phyloP scores from a whole-genome alignment of 2,113 vertebrate species.

The Melanocharis versteri region DNA sequence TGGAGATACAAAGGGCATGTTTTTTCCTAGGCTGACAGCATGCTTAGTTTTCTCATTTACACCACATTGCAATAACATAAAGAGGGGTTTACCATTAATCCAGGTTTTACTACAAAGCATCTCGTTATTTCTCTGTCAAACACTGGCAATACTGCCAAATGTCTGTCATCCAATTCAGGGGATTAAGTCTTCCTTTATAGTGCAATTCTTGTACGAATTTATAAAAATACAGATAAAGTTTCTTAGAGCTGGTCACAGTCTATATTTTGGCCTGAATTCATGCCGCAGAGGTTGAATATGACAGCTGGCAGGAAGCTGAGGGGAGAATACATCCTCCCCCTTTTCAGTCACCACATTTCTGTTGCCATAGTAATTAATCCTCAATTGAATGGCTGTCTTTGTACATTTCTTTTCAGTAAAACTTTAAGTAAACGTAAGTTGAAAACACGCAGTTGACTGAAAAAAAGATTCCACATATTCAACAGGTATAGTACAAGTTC shows the following conservation, averaged over 20 bases:
- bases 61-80: slow-evolving; percentile 79
- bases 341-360: slow-evolving; percentile 71
- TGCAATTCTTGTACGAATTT: slow-evolving; percentile 77
- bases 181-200: slow-evolving; percentile 81
- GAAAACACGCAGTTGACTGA: slow-evolving; percentile 68
- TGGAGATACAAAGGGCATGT: slow-evolving; percentile 51
- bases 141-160: slow-evolving; percentile 74
- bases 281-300: slow-evolving; percentile 73
- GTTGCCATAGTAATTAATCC: slow-evolving; percentile 81
- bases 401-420: slow-evolving; percentile 79
- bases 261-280: slow-evolving; percentile 75
- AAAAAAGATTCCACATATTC: slow-evolving; percentile 8
- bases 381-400: slow-evolving; percentile 79
- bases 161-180: slow-evolving; percentile 77
- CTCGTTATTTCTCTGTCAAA: slow-evolving; percentile 78
- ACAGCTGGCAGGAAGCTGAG: slow-evolving; percentile 81
- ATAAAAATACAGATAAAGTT: slow-evolving; percentile 84
- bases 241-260: slow-evolving; percentile 75
- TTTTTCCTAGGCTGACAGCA: slow-evolving; percentile 64
- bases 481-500: slow-evolving; percentile 60
- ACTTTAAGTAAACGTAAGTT: slow-evolving; percentile 75
- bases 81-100: slow-evolving; percentile 81
- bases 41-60: slow-evolving; percentile 75
- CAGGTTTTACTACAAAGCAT: slow-evolving; percentile 81
- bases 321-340: slow-evolving; percentile 74